Conservation (phyloP, 2,888 invertebrate genomes). For the Deroplatys truncata region DNA sequence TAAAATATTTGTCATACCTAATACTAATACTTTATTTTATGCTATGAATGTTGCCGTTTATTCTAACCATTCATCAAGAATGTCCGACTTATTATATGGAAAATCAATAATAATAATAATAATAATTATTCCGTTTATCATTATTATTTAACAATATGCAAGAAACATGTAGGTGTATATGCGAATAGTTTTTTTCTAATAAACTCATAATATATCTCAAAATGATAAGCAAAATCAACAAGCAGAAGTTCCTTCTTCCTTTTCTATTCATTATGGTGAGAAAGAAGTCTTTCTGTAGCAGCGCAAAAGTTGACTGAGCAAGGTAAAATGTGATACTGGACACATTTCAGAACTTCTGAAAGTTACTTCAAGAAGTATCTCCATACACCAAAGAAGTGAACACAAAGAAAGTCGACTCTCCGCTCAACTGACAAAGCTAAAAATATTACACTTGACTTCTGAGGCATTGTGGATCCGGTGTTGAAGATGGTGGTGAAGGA, state of each 20-base stretch:
- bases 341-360: neutral
- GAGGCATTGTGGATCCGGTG: neutral
- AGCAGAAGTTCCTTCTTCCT: neutral
- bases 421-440: neutral
- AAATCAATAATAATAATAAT: too few relatives aligned
- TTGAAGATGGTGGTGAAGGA: neutral
- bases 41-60: too few relatives aligned
- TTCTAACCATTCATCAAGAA: too few relatives aligned
- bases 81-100: too few relatives aligned
- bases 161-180: too few relatives aligned
- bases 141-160: too few relatives aligned
- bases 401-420: neutral
- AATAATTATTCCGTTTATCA: too few relatives aligned
- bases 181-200: too few relatives aligned
- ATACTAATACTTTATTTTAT: too few relatives aligned
- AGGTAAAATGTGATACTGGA: neutral
- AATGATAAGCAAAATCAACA: too few relatives aligned
- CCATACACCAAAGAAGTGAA: neutral
- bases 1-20: too few relatives aligned
- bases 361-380: neutral
- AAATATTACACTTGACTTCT: neutral
- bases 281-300: neutral
- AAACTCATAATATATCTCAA: too few relatives aligned
- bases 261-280: neutral
- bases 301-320: neutral